Conservation (phyloP, 2,888 invertebrate genomes). For the Folsomia candida region DNA sequence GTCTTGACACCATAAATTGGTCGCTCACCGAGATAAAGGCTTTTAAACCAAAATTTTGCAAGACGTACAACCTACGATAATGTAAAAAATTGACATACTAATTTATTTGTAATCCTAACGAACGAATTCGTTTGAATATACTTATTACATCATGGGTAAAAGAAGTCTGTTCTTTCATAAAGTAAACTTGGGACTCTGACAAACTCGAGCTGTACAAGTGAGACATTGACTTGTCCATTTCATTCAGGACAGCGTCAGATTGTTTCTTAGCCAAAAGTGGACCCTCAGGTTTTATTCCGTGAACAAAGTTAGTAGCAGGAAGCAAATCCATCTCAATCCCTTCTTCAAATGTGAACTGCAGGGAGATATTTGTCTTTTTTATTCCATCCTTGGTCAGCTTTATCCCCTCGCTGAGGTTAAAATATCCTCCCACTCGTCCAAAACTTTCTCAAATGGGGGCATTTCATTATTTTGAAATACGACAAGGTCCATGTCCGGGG, state of each 20-base stretch:
- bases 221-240: neutral
- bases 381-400: neutral
- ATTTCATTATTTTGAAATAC: neutral
- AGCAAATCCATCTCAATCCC: neutral
- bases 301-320: neutral
- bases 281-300: neutral
- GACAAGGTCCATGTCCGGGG: neutral
- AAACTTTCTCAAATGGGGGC: neutral
- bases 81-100: too few relatives aligned
- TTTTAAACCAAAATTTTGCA: neutral
- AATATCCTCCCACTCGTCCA: neutral
- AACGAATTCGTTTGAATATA: too few relatives aligned
- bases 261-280: neutral
- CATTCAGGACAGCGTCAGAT: neutral
- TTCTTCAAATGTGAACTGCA: neutral
- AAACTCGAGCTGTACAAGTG: neutral
- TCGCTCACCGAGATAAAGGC: neutral
- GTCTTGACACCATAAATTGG: neutral
- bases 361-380: neutral
- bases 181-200: neutral
- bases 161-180: neutral
- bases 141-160: neutral
- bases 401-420: neutral
- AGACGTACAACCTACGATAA: neutral
- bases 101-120: too few relatives aligned